Evolutionary conservation across 2,888 invertebrate species (phyloP).

Genomic region (Ennomos erosarius): DNA sequence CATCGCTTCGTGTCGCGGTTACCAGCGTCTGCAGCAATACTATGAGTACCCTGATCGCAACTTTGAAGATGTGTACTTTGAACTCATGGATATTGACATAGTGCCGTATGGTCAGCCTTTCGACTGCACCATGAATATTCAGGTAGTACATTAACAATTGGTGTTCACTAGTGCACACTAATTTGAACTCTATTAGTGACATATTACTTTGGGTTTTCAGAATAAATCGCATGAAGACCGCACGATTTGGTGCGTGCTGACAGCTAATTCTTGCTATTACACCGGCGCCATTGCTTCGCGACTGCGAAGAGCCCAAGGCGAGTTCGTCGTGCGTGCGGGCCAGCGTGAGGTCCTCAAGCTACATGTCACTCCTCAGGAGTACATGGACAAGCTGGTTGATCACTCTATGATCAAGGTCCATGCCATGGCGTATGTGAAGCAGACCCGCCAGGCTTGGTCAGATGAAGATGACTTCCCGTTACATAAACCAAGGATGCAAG

Average conservation of each 20-base stretch:
- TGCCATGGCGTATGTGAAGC: constrained; percentile 89
- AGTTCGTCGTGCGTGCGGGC: constrained; percentile 86
- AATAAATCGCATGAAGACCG: constrained; percentile 87
- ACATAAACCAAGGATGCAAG: constrained; percentile 87
- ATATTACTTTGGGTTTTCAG: constrained; percentile 52
- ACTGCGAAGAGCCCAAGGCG: constrained; percentile 86
- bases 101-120: constrained; percentile 88
- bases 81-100: constrained; percentile 87
- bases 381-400: constrained; percentile 89
- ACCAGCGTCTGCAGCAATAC: constrained; percentile 85
- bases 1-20: constrained; percentile 88
- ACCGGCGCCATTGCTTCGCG: constrained; percentile 88
- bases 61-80: constrained; percentile 87
- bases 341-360: constrained; percentile 87
- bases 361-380: constrained; percentile 87
- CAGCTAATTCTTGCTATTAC: constrained; percentile 88
- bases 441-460: constrained; percentile 90
- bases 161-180: background rate
- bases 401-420: constrained; percentile 89
- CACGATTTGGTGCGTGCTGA: constrained; percentile 86
- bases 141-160: constrained; percentile 62
- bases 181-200: background rate
- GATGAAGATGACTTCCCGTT: constrained; percentile 90
- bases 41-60: constrained; percentile 86
- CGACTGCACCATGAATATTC: constrained; percentile 87